Base-by-base conservation (phyloP, 1,140 invertebrate species). In the Bombus sylvicola region DNA sequence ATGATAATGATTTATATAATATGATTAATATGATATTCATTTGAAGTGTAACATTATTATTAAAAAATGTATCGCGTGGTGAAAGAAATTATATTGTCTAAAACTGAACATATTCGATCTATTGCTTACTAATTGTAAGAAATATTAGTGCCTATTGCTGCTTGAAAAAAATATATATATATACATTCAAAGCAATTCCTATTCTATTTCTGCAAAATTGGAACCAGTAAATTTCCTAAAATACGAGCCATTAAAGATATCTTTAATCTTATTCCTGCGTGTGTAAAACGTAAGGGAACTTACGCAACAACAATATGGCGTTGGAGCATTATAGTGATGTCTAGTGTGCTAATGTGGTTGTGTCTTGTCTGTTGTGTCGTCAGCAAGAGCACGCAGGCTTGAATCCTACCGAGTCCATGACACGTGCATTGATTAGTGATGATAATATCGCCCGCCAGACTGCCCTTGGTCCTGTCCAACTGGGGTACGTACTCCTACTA, bases 341-440 rank as follows among this genome's bases (percentile, higher is more conserved):
- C 89, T 94, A 94, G 95, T 96, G 95, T 96, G 96, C 96, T 90
- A 90, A 90, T 95, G 95, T 96, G 96, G 96, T 97, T 96, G 95
- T 96, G 96, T 96, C 94, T 95, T 95, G 94, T 96, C 96, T 95
- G 94, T 96, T 95, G 95, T 96, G 95, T 96, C 94, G 96, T 96
- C 96, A 98, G 97, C 97, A 98, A 97, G 98, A 98, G 96, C 94
- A 95, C 94, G 97, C 97, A 96, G 97, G 97, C 96, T 96, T 97
- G 94, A 98, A 97, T 96, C 97, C 97, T 96, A 98, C 98, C 95
- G 98, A 98, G 96, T 98, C 97, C 95, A 98, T 98, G 97, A 98
- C 97, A 95, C 97, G 97, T 94, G 97, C 98, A 95, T 97, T 98
- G 95, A 98, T 98, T 96, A 98, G 97, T 95, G 98, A 98, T 95